Evolutionary conservation across 1,140 invertebrate species (phyloP), one percentile per base, ranked within the genome.

Genomic region (Zaprionus ornatus): DNA sequence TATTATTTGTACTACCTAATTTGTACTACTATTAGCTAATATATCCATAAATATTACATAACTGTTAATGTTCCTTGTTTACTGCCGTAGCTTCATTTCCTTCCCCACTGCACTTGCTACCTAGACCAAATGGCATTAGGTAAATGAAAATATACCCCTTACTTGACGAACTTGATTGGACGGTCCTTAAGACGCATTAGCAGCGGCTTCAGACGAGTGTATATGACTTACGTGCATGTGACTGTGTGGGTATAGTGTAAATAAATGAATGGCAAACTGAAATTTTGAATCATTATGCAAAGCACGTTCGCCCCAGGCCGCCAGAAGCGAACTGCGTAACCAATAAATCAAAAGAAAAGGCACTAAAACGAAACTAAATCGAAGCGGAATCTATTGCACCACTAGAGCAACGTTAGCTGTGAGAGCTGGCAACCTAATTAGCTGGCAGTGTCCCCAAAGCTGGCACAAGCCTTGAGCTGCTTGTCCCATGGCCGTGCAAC

Each of bases 321-420:
- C 4, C 29, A 40, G 62, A 55, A 67, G 65, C 64, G 42, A 37
- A 68, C 42, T 69, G 68, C 64, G 57, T 71, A 68, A 42, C 71
- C 75, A 79, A 85, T 85, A 86, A 85, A 82, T 86, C 82, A 85
- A 82, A 82, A 73, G 74, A 80, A 80, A 62, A 76, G 29, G 29
- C 27, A 79, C 55, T 71, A 57, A 79, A 68, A 70, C 23, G 13
- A 27, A 55, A 50, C 60, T 64, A 56, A 50, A 21, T 19, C 71
- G 25, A 35, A 48, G 15, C 25, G 21, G 37, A 70, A 63, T 62
- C 66, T 32, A 74, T 70, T 69, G 40, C 63, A 50, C 63, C 52
- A 70, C 74, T 88, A 70, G 66, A 80, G 55, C 19, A 9, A 42
- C 15, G n/a, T 37, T 4, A 37, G n/a, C 40, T 17, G 27, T 17